Base-by-base conservation (phyloP, 2,113 vertebrate genomes). In the Tympanuchus pallidicinctus region DNA sequence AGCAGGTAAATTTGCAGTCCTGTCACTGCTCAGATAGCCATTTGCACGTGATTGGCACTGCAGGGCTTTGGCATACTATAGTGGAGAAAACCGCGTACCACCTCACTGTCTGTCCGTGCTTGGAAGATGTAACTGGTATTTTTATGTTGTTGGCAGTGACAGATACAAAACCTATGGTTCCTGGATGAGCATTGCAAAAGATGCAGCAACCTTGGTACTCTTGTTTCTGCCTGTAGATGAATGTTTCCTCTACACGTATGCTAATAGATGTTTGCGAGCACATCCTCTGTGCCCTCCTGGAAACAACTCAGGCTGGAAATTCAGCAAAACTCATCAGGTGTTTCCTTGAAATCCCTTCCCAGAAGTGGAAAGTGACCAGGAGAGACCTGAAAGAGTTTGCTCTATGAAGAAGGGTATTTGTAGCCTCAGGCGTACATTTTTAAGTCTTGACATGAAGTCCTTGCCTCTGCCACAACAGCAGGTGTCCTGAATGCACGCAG, bases 161-260 rank as follows among this genome's bases (percentile, higher is more conserved):
- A 45, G 70, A 54, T 61, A 61, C 1, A 13, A 67, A 80, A 38
- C 19, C 22, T 13, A 8, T 2, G 7, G n/a, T 8, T 8, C 47
- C 36, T 25, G 56, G 45, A 5, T 0, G 28, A 38, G 61, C 48
- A 13, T 1, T 42, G 56, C 28, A 34, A 47, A 67, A 75, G 45
- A 52, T n/a, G 32, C 38, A 30, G 38, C 45, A n/a, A 7, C 32
- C 32, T 38, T 4, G 0, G 10, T 38, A 66, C 32, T 9, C 13
- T 18, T 1, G 43, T 38, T 52, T 45, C 32, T 60, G 16, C 30
- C 36, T 13, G 25, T 25, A 6, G 34, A 34, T 6, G 8, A n/a
- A 32, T 32, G 8, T n/a, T 43, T 17, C 28, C 0, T 3, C 21
- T 7, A 3, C 1, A 5, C 12, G 8, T 6, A 25, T 0, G 4